A percentile compares a stretch with the other conserved stretches of the same genome.
Evolutionary conservation across 2,113 vertebrate species (phyloP).

Genomic region (Lota lota): DNA sequence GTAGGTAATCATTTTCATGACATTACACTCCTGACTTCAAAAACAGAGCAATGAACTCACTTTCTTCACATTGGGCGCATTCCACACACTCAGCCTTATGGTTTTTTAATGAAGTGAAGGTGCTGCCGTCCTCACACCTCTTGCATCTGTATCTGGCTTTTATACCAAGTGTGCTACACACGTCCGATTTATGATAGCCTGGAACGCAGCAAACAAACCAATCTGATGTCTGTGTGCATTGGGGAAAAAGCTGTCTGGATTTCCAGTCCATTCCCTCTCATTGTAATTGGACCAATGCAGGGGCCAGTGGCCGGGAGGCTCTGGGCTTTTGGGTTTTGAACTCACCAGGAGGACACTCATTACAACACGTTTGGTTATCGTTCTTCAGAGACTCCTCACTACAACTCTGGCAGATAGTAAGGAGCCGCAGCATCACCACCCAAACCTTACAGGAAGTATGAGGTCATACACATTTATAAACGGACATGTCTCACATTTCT

Average conservation of each 20-base stretch:
- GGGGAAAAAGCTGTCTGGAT: not conserved
- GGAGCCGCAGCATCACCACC: slow-evolving; percentile 14
- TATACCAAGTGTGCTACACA: fast-evolving
- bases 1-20: too few relatives aligned
- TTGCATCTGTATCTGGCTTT: not conserved
- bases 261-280: too few relatives aligned
- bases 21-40: too few relatives aligned
- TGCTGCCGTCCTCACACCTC: not conserved
- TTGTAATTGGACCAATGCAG: too few relatives aligned
- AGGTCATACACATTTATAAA: too few relatives aligned
- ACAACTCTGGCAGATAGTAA: slow-evolving; percentile 10
- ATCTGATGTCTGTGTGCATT: not conserved
- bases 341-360: slow-evolving; percentile 24
- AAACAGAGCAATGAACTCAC: slow-evolving; percentile 28
- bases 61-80: fast-evolving
- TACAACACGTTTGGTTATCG: not conserved
- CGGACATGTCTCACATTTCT: too few relatives aligned
- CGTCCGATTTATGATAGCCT: slow-evolving; percentile 1
- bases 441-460: slow-evolving; percentile 40
- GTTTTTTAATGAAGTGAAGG: not conserved
- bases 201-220: not conserved
- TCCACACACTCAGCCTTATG: fast-evolving
- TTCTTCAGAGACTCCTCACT: not conserved
- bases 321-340: not conserved
- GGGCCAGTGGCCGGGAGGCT: too few relatives aligned